phyloP scores from a whole-genome alignment of 2,797 vertebrate genomes.

The Coregonus ussuriensis region DNA sequence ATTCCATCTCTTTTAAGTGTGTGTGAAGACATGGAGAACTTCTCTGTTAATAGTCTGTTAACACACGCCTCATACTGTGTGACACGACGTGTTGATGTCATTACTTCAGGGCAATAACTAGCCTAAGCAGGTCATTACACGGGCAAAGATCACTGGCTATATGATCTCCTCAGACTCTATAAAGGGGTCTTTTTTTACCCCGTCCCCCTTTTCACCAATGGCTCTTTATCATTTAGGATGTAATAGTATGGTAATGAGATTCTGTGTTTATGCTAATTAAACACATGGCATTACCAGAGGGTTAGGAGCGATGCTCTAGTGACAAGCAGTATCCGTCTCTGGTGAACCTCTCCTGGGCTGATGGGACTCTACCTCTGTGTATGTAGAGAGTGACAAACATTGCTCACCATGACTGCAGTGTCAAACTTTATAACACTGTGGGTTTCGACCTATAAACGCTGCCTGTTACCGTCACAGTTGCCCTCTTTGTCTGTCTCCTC shows the following conservation, averaged over 20 bases:
- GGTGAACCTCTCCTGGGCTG: conserved; percentile 26
- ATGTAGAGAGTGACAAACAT: conserved; percentile 24
- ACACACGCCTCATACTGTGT: neutral
- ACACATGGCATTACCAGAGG: conserved; percentile 29
- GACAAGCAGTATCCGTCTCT: conserved; percentile 14
- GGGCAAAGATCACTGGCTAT: neutral
- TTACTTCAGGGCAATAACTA: neutral
- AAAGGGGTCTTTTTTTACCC: neutral
- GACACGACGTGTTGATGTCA: neutral
- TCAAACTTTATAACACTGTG: conserved; percentile 13
- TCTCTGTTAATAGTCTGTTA: neutral
- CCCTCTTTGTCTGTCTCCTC: neutral
- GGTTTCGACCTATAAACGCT: conserved; percentile 20
- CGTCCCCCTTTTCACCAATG: neutral
- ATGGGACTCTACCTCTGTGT: conserved; percentile 30
- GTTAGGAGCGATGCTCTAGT: conserved; percentile 19
- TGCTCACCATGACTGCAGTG: conserved; percentile 18
- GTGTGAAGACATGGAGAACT: conserved; percentile 1
- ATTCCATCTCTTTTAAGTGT: conserved; percentile 4
- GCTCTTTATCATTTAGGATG: conserved; percentile 12
- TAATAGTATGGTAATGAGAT: conserved; percentile 34
- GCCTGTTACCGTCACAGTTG: neutral
- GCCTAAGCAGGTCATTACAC: neutral
- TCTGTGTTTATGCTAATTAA: conserved; percentile 44
- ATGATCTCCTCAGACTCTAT: neutral